Evolutionary conservation across 2,888 invertebrate genomes (phyloP).

Genomic region (Drosophila sordidapex): DNA sequence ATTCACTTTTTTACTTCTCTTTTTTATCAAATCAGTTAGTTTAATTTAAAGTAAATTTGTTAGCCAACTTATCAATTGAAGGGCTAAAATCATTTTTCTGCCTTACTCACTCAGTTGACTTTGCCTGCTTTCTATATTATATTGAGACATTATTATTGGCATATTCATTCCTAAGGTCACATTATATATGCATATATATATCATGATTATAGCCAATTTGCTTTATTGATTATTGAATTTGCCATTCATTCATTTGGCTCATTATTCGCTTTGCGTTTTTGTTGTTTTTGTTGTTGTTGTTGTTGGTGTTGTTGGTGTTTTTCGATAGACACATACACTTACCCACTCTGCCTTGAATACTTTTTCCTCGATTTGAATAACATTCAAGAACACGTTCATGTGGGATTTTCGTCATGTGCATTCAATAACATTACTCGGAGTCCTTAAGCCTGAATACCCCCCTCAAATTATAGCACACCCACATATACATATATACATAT

Average conservation of each 20-base stretch:
- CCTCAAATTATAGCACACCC: background rate
- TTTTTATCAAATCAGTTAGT: background rate
- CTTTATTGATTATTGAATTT: background rate
- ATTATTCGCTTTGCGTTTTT: background rate
- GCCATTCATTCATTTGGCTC: slow-evolving; percentile 1
- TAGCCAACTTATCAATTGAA: background rate
- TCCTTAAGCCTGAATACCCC: background rate
- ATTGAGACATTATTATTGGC: background rate
- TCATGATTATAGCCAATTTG: background rate
- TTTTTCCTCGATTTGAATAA: background rate
- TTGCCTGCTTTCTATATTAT: background rate
- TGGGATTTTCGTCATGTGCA: background rate
- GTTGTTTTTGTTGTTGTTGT: background rate
- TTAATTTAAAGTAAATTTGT: background rate
- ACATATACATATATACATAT: background rate
- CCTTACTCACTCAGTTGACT: background rate
- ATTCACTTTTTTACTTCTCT: too few relatives aligned
- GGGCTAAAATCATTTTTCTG: too few relatives aligned
- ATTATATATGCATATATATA: background rate
- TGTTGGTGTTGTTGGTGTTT: background rate
- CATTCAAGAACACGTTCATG: background rate
- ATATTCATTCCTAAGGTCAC: background rate
- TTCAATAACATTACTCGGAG: background rate
- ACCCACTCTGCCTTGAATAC: background rate
- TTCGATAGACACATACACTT: background rate